Base-by-base conservation (phyloP, 2,888 invertebrate species). In the Caenorhabditis virilis region DNA sequence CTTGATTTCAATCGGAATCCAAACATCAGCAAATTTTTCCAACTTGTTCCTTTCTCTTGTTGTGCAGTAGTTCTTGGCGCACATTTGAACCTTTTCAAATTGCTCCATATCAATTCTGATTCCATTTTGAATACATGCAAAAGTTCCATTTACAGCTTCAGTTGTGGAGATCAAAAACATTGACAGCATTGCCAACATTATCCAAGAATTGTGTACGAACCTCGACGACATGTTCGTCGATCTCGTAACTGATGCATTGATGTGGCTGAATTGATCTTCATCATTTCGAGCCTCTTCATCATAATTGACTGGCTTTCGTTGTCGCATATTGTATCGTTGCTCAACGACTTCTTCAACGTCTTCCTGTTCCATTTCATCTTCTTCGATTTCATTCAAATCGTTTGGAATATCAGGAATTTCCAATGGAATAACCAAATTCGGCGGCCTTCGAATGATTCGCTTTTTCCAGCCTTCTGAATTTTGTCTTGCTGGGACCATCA, bases 361-460 rank as follows among this genome's bases (percentile, higher is more conserved):
- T n/a, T 9, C 7, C 7, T 38, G 9, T 38, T 38, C 38, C 7
- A 16, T 38, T 16, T 13, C 9, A 11, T 38, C 18, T 38, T 38
- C n/a, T 13, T n/a, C n/a, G 6, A n/a, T 16, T n/a, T 9, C n/a
- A 38, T 6, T 38, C 18, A n/a, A 6, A 11, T 38, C 38, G 7
- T 38, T n/a, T 13, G 7, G 6, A 23, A 6, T 41, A 15, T 55
- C n/a, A 15, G 41, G 25, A 3, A 56, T 22, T 38, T 56, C 56
- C 56, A 56, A 13, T 0, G 56, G 50, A 20, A 56, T 45, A 0
- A 55, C 4, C 30, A 35, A 22, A 35, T 55, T 55, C 5, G 35
- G 41, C 18, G 55, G 42, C 1, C 48, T 5, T 22, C 41, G 41
- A 26, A 55, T 42, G 41, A 25, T 25, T 16, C 35, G 27, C 26